Evolutionary conservation across 53 echinoderm and acorn worm genomes (phyloP).

Genomic region (Apostichopus leukothele): DNA sequence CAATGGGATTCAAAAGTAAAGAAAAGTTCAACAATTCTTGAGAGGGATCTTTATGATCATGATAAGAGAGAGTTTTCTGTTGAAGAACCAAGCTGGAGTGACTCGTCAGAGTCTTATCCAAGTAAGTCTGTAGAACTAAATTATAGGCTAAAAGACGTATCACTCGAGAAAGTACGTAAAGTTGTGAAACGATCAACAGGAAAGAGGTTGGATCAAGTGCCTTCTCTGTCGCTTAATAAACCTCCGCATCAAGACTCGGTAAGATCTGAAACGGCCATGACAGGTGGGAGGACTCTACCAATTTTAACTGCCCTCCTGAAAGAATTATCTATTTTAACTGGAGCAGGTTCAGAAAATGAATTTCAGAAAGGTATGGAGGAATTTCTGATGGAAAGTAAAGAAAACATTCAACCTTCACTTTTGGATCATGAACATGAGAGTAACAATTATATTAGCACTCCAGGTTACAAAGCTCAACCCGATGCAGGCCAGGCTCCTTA

Average conservation of each 20-base stretch:
- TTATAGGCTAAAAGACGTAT: background rate
- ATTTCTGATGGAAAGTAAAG: conserved; percentile 4
- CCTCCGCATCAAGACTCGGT: background rate
- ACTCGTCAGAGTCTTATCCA: conserved; percentile 21
- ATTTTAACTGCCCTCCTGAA: conserved; percentile 74
- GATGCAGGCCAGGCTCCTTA: background rate
- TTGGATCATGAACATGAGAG: background rate
- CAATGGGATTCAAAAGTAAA: conserved; percentile 55
- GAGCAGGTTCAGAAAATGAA: conserved; percentile 27
- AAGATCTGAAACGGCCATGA: background rate
- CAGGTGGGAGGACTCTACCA: conserved; percentile 51
- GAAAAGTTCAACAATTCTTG: no score
- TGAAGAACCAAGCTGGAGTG: conserved; percentile 14
- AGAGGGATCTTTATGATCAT: background rate
- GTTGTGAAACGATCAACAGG: background rate
- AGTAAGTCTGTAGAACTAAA: conserved; percentile 18
- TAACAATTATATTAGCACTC: background rate
- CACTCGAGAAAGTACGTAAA: conserved; percentile 3
- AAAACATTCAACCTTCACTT: background rate
- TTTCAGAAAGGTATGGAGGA: conserved; percentile 3
- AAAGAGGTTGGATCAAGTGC: background rate
- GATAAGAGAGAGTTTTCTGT: background rate
- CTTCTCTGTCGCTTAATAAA: background rate
- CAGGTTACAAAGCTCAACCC: background rate
- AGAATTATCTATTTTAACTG: conserved; percentile 75